Evolutionary conservation across 1,140 invertebrate species (phyloP), one percentile per base, ranked within the genome.

Genomic region (Colletes gigas): DNA sequence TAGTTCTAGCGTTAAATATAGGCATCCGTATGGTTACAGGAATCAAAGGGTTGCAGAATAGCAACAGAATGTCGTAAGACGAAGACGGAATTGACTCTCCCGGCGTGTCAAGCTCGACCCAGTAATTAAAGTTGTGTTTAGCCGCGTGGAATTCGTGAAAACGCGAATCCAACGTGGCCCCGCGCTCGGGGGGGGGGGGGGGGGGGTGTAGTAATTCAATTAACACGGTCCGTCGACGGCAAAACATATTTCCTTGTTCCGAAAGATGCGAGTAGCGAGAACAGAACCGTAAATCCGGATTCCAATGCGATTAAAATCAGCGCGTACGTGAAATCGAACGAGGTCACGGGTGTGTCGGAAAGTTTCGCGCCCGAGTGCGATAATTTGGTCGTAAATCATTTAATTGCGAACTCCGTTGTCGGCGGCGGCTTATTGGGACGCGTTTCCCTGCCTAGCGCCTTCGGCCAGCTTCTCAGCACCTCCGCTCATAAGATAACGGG

Each of bases 401-500:
- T 80, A 83, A 79, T 88, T 82, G 75, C 44, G 17, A 68, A 70
- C 68, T 73, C 59, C 62, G 70, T 76, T 76, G 69, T 69, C 70
- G 19, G n/a, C 21, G 44, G 14, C 4, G 21, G 54, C 70, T 85
- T 78, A 81, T 69, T 44, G 30, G 47, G 4, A 54, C n/a, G 4
- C 19, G 62, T n/a, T 68, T 59, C 9, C 14, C 44, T 12, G 19
- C 62, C 14, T 59, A 69, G 47, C 30, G n/a, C 41, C 30, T 59
- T 54, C 50, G 67, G 50, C 39, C 19, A 44, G 60, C 59, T 65
- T 78, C 62, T 71, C 60, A 77, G 30, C 67, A 63, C 67, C 77
- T 81, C 59, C 2, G 62, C 65, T 54, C 17, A 44, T 77, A 78
- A 89, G 81, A 85, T 88, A 89, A 89, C 86, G 82, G 84, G 79